These are phyloP conservation scores for Drosophila orena DNA, from an alignment of 1,140 invertebrate genomes.

Conservation along the genomic window DNA sequence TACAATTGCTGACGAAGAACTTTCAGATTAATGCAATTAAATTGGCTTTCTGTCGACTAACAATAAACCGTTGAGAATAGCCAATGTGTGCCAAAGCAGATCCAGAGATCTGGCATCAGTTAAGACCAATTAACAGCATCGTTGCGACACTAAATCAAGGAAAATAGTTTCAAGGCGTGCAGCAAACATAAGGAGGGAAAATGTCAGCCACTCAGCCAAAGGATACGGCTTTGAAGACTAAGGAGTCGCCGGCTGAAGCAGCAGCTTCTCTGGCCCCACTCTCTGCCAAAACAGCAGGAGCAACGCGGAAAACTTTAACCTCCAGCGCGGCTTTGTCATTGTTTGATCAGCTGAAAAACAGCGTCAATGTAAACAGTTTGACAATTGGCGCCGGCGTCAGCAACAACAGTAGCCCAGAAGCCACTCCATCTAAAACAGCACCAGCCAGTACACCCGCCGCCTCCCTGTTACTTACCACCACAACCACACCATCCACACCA, in stretches of 20 bases:
- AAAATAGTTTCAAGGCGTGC: constrained; percentile 36
- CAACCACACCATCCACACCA: not conserved
- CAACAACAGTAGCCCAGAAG: constrained; percentile 24
- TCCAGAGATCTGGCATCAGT: constrained; percentile 16
- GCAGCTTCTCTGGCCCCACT: not conserved
- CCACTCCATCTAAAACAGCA: constrained; percentile 22
- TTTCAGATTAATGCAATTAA: constrained; percentile 29
- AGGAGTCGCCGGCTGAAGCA: constrained; percentile 19
- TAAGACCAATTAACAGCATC: constrained; percentile 30
- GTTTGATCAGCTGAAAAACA: constrained; percentile 84
- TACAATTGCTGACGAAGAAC: constrained; percentile 20
- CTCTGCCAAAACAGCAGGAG: constrained; percentile 4
- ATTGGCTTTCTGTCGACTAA: constrained; percentile 15
- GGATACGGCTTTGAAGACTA: constrained; percentile 52
- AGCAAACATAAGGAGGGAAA: constrained; percentile 37
- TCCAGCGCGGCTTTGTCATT: constrained; percentile 68
- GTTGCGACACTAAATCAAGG: constrained; percentile 27
- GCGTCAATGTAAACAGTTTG: constrained; percentile 73
- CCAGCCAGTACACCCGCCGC: constrained; percentile 31
- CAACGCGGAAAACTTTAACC: constrained; percentile 53
- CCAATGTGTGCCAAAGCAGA: constrained; percentile 20
- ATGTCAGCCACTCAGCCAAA: constrained; percentile 66
- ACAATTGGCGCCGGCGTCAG: constrained; percentile 56
- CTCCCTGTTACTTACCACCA: constrained; percentile 6
- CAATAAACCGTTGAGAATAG: constrained; percentile 3